phyloP scores from a whole-genome alignment of 2,113 vertebrate species.

The Podilymbus podiceps region DNA sequence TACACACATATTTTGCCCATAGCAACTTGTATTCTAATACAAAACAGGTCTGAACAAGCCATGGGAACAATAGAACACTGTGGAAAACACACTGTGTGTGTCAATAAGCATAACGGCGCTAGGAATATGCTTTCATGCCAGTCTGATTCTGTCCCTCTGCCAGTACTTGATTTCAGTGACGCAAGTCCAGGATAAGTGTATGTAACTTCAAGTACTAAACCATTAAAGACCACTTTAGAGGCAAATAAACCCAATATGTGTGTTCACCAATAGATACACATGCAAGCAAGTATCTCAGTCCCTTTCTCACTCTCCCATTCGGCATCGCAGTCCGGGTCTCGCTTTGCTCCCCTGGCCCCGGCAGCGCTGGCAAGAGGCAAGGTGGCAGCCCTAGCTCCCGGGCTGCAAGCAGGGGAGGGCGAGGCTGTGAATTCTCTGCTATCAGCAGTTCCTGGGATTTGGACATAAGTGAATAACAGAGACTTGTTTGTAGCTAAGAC shows the following conservation, averaged over 20 bases:
- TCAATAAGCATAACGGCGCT: not conserved
- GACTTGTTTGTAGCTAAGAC: not conserved
- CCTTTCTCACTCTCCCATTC: not conserved
- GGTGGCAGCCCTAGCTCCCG: not conserved
- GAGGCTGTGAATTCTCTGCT: not conserved
- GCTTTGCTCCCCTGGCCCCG: rapidly evolving
- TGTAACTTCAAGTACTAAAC: not conserved
- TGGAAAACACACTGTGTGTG: not conserved
- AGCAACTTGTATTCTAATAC: not conserved
- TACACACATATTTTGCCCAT: not conserved
- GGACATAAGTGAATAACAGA: not conserved
- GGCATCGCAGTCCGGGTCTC: rapidly evolving
- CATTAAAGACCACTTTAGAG: not conserved
- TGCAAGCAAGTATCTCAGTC: rapidly evolving
- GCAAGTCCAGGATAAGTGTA: not conserved
- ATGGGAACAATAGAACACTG: not conserved
- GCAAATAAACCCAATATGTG: not conserved
- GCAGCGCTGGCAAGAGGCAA: not conserved
- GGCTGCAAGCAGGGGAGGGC: rapidly evolving
- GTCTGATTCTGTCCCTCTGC: not conserved
- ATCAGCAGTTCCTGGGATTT: not conserved
- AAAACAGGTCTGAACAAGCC: not conserved
- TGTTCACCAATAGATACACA: not conserved
- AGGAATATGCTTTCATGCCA: not conserved
- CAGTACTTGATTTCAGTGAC: not conserved